Base-by-base conservation (phyloP, 2,888 invertebrate genomes). In the Caenorhabditis sp. region DNA sequence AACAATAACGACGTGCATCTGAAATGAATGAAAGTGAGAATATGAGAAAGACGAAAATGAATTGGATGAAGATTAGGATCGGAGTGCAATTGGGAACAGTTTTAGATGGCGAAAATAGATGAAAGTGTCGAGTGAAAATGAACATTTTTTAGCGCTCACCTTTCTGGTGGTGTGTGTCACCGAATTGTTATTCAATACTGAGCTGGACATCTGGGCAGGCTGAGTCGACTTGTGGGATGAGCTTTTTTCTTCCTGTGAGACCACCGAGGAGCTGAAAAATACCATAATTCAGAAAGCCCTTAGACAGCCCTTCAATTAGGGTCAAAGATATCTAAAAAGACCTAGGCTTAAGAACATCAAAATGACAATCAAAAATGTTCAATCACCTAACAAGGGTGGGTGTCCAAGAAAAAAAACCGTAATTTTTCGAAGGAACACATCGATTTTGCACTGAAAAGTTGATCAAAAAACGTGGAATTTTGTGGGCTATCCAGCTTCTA, bases 1-100 rank as follows among this genome's bases (percentile, higher is more conserved):
- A 69, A 86, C 82, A 74, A 87, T 85, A 74, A 86, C 86, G 64
- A 86, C 82, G 72, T 81, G 85, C 86, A 86, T 86, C 76, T 75
- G 61, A 31, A 27, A 57, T 8, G 31, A 27, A 58, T 37, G 23
- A 37, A 26, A 37, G 55, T 21, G 58, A 37, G 17, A 36, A 8
- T n/a, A 19, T 31, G 10, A 5, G 27, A 5, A 57, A 57, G 10
- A 6, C 31, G 31, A 31, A 24, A 53, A 8, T 24, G 23, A 19
- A 6, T 24, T 24, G 10, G 2, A 53, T 6, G 53, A 8, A 12
- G 24, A 24, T 53, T 8, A 53, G 5, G 10, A 24, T 53, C 23
- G 10, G 53, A 67, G 63, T 64, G 58, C 64, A 64, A 72, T 67
- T 67, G 63, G 64, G 72, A 73, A 73, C 68, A 69, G 19, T 66